Evolutionary conservation across 1,140 invertebrate genomes (phyloP).

Genomic region (Pomacea maculata): DNA sequence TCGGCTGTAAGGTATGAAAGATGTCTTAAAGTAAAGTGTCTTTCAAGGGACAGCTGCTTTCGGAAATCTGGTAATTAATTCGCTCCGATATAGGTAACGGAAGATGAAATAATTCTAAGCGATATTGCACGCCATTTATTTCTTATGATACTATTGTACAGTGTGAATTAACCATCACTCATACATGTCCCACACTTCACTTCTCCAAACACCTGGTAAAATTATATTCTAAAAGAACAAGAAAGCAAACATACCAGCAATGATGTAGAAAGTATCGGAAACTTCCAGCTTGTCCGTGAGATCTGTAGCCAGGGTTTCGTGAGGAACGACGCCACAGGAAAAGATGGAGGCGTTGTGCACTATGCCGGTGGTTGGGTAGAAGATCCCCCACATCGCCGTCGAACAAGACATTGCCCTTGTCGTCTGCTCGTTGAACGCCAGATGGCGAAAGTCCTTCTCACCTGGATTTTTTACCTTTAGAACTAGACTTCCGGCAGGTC

Average conservation of each 20-base stretch:
- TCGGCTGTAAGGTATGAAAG: neutral
- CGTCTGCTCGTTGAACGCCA: conserved; percentile 17
- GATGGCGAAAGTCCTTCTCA: conserved; percentile 8
- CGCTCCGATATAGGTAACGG: neutral
- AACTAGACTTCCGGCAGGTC: conserved; percentile 10
- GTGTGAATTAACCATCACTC: neutral
- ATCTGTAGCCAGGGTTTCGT: neutral
- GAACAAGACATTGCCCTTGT: conserved; percentile 10
- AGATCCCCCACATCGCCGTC: conserved; percentile 7
- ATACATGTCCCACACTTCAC: neutral
- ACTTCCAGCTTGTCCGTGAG: neutral
- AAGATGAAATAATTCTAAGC: neutral
- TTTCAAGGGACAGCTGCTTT: neutral
- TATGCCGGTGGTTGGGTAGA: neutral
- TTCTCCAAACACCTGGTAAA: neutral
- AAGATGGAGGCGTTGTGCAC: neutral
- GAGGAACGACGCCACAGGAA: conserved; percentile 14
- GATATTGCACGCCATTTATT: neutral
- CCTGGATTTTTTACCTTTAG: conserved; percentile 1
- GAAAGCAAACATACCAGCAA: neutral
- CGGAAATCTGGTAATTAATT: neutral
- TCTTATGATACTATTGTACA: neutral
- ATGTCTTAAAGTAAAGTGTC: neutral
- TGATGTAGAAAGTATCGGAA: conserved; percentile 1
- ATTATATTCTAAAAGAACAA: neutral